Percentiles rank a stretch among this genome's conserved stretches.
Evolutionary conservation across 2,797 vertebrate genomes (phyloP).

Genomic region (Tenualosa thibaudeaui): DNA sequence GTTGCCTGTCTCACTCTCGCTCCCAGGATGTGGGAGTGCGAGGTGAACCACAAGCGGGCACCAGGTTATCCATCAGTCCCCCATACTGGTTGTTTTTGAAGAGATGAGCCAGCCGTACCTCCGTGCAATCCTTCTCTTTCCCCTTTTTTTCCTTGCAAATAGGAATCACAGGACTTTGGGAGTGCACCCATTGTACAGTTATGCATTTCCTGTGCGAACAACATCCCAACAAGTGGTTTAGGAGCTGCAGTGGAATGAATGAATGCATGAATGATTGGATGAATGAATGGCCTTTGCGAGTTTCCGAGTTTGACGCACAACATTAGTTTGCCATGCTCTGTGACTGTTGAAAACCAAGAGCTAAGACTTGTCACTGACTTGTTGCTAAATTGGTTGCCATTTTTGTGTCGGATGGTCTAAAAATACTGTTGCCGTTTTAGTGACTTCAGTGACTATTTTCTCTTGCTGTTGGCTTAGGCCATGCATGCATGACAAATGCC

Average conservation of each 20-base stretch:
- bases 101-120: neutral
- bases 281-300: conserved; percentile 35
- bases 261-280: neutral
- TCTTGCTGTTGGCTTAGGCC: conserved; percentile 42
- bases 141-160: neutral
- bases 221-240: neutral
- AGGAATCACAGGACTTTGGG: neutral
- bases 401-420: conserved; percentile 47
- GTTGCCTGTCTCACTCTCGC: conserved; percentile 35
- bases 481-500: conserved; percentile 48
- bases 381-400: conserved; percentile 44
- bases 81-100: conserved; percentile 23
- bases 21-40: conserved; percentile 34
- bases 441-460: conserved; percentile 5
- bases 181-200: neutral
- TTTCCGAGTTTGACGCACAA: conserved; percentile 41
- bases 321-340: conserved; percentile 18
- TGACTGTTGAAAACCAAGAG: neutral
- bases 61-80: conserved; percentile 57
- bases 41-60: conserved; percentile 45
- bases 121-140: conserved; percentile 11
- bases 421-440: conserved; percentile 39
- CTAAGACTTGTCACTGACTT: conserved; percentile 24
- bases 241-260: conserved; percentile 1
- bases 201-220: neutral